A percentile compares a stretch with the other conserved stretches of the same genome.
These are phyloP conservation scores for Anthopleura xanthogrammica DNA, from an alignment of 92 coral and sea anemone species.

Conservation along the genomic window DNA sequence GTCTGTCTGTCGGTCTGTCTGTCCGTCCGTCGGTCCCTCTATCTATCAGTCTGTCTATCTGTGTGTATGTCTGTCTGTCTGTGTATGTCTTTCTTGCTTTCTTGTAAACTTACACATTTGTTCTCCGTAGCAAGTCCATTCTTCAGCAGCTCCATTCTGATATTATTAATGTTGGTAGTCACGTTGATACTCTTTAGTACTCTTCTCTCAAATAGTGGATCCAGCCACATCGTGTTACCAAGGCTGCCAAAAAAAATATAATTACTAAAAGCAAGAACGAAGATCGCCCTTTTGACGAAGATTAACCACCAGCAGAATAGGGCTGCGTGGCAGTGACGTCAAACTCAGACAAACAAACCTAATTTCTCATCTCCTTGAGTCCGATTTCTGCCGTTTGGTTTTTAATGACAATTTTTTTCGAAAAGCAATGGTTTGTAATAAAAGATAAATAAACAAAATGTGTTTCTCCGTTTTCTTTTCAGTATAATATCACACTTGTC, in stretches of 20 bases:
- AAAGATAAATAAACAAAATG: too few species aligned
- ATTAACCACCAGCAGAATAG: too few species aligned
- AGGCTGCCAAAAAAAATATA: constrained; percentile 31
- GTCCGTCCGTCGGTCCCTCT: too few species aligned
- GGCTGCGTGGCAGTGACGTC: too few species aligned
- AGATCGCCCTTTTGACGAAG: too few species aligned
- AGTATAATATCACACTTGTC: too few species aligned
- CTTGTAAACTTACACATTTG: constrained; percentile 58
- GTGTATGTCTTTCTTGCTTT: not conserved
- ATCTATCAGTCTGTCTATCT: not conserved
- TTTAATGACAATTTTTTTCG: too few species aligned
- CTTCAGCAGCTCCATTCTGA: constrained; percentile 79
- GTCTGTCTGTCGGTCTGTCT: not conserved
- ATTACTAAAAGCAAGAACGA: not conserved
- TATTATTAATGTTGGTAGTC: constrained; percentile 73
- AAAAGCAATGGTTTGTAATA: too few species aligned
- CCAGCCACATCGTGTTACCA: constrained; percentile 89
- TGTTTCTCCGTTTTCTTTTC: too few species aligned
- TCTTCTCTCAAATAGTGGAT: constrained; percentile 79
- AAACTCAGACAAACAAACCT: too few species aligned
- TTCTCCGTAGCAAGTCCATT: constrained; percentile 78
- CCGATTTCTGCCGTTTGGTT: too few species aligned
- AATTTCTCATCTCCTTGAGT: too few species aligned
- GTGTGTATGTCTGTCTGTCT: not conserved
- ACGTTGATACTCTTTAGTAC: constrained; percentile 76